These are phyloP conservation scores for Pomatostomus ruficeps DNA, from an alignment of 2,113 vertebrate species.

Conservation along the genomic window DNA sequence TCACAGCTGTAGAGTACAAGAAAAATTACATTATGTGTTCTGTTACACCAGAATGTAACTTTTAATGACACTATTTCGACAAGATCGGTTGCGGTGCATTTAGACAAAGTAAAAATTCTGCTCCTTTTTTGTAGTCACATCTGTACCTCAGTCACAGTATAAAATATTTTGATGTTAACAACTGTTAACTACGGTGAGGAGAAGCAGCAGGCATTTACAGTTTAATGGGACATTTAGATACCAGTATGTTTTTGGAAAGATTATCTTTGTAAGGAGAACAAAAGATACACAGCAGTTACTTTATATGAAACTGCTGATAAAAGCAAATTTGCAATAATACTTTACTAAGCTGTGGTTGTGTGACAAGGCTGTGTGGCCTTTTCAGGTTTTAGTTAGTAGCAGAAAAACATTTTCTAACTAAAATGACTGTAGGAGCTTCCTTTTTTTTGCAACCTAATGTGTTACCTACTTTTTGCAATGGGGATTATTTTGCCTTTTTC, in stretches of 20 bases:
- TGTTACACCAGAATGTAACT: neutral
- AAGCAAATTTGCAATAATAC: neutral
- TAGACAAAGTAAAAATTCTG: neutral
- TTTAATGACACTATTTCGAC: neutral
- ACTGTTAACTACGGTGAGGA: neutral
- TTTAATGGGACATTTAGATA: neutral
- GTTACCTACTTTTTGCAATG: neutral
- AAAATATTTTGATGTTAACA: neutral
- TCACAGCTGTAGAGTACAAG: neutral
- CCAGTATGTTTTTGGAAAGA: neutral
- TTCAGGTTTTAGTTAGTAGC: neutral
- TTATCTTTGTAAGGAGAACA: neutral
- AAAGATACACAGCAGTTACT: neutral
- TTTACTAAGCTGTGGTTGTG: neutral
- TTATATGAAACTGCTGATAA: neutral
- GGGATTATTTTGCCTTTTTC: neutral
- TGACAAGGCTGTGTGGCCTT: neutral
- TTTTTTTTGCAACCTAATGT: neutral
- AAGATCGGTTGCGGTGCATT: neutral
- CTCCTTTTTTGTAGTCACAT: neutral
- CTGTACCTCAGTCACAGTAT: neutral
- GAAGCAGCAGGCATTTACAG: neutral
- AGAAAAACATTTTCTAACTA: neutral
- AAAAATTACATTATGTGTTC: neutral
- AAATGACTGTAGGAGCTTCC: neutral